Conservation (phyloP, 2,888 invertebrate species). For the Heliconius hortense region DNA sequence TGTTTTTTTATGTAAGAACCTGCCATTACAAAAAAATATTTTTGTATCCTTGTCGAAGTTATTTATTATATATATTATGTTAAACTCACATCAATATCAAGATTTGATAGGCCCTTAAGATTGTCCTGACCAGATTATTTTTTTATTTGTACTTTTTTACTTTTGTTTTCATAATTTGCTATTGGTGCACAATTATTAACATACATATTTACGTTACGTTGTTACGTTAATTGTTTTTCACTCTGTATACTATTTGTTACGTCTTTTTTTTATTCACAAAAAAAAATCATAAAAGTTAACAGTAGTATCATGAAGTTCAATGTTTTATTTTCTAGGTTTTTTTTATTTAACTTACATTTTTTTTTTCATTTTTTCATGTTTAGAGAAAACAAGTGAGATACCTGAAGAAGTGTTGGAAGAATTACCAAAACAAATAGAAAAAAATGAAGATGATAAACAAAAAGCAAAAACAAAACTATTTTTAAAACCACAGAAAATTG, state of each 20-base stretch:
- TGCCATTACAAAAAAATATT: not conserved
- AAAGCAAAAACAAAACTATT: conserved; percentile 47
- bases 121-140: no score
- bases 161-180: no score
- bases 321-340: not conserved
- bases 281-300: not conserved
- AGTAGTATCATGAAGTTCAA: not conserved
- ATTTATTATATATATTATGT: not conserved
- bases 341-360: not conserved
- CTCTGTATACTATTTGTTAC: not conserved
- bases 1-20: not conserved
- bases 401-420: conserved; percentile 40
- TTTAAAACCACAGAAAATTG: conserved; percentile 81
- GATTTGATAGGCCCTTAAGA: no score
- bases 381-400: not conserved
- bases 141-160: no score
- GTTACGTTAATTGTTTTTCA: not conserved
- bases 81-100: no score
- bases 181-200: no score
- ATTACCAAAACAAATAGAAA: conserved; percentile 43
- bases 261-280: not conserved
- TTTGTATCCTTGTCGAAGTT: not conserved
- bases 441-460: conserved; percentile 41
- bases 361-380: conserved; percentile 23
- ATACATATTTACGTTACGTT: no score